Evolutionary conservation across 2,797 vertebrate genomes (phyloP).

Genomic region (Tokudaia muenninki): DNA sequence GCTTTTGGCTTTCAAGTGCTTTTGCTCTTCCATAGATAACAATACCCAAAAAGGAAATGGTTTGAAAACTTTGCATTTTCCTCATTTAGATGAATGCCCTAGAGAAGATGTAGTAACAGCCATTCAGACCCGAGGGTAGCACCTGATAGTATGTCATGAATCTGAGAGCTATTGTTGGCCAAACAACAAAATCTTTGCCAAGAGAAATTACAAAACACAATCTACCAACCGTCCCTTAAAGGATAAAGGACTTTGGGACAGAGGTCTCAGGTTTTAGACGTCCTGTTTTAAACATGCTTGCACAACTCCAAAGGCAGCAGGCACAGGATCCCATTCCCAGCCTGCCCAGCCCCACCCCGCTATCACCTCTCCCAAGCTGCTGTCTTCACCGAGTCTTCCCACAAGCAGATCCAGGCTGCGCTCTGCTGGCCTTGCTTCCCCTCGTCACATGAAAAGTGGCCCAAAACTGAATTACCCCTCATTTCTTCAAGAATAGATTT

Average conservation of each 20-base stretch:
- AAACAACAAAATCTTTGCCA: slow-evolving; percentile 24
- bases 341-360: neutral
- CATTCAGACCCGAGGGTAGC: neutral
- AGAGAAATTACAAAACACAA: slow-evolving; percentile 15
- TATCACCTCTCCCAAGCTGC: neutral
- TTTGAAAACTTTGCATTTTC: neutral
- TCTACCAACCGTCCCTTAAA: neutral
- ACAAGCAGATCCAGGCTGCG: neutral
- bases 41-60: neutral
- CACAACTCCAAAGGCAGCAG: neutral
- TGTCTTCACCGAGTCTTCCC: neutral
- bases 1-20: neutral
- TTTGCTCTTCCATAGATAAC: neutral
- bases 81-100: neutral
- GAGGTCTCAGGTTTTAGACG: neutral
- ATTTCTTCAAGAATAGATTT: neutral
- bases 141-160: neutral
- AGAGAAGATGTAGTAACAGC: neutral
- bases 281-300: neutral
- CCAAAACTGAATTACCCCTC: neutral
- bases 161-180: slow-evolving; percentile 20
- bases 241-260: neutral
- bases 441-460: neutral
- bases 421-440: neutral
- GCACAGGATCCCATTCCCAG: neutral